phyloP scores from a whole-genome alignment of 2,113 vertebrate genomes.

The Tragelaphus buxtoni region DNA sequence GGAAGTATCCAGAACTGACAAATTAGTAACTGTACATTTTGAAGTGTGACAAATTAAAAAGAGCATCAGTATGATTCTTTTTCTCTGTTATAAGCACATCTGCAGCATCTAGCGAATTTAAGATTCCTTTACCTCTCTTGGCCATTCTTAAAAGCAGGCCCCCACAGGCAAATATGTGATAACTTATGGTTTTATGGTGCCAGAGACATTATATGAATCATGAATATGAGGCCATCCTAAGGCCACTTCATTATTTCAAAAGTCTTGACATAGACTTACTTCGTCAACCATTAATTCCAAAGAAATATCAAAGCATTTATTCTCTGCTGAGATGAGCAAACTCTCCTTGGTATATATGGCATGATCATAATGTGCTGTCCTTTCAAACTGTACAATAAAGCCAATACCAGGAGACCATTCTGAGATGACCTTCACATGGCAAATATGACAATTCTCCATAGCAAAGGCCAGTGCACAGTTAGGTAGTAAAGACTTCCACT shows the following conservation, averaged over 20 bases:
- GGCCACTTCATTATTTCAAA: not conserved
- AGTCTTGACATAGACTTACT: not conserved
- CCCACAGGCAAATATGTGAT: not conserved
- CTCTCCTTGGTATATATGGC: fast-evolving
- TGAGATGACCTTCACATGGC: not conserved
- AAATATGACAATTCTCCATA: not conserved
- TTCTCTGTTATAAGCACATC: not conserved
- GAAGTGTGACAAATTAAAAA: not conserved
- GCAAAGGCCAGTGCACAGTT: not conserved
- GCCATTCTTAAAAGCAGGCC: not conserved
- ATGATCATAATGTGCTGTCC: fast-evolving
- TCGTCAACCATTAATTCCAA: not conserved
- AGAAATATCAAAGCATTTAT: not conserved
- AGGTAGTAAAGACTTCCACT: not conserved
- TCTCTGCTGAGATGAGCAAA: not conserved
- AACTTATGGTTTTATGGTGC: not conserved
- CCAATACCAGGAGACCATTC: not conserved
- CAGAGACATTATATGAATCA: not conserved
- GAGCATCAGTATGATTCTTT: not conserved
- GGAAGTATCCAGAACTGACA: not conserved
- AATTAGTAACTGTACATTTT: not conserved
- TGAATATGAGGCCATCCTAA: not conserved
- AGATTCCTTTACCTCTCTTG: not conserved
- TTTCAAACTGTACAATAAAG: not conserved
- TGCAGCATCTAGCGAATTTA: not conserved